These are phyloP conservation scores for Vimba vimba DNA, from an alignment of 2,113 vertebrate genomes.

Conservation along the genomic window DNA sequence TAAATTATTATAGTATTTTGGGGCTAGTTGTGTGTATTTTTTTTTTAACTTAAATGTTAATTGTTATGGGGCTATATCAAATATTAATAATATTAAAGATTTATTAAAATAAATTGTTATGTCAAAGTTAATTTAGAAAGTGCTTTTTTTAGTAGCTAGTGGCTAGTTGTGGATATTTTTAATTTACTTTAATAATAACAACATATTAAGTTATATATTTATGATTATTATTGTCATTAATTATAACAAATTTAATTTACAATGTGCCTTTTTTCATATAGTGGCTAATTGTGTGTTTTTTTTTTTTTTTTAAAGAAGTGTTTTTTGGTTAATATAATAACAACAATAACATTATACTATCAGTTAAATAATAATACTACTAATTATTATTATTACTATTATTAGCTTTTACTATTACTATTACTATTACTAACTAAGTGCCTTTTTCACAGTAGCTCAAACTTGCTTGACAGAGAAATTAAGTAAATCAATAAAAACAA, in stretches of 20 bases:
- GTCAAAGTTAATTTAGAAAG: background rate
- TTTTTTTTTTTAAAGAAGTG: background rate
- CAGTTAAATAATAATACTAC: background rate
- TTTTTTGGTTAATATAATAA: background rate
- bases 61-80: too few species aligned
- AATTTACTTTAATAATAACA: background rate
- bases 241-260: background rate
- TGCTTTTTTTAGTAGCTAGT: background rate
- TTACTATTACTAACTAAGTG: too few species aligned
- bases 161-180: background rate
- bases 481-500: background rate
- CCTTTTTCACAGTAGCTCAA: background rate
- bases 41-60: too few species aligned
- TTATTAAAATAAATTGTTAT: background rate
- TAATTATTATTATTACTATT: background rate
- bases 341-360: background rate
- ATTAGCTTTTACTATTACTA: too few species aligned
- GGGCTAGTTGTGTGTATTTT: too few species aligned
- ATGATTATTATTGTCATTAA: background rate
- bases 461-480: background rate
- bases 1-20: background rate
- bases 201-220: background rate
- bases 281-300: background rate
- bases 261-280: background rate
- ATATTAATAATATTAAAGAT: background rate